phyloP scores from a whole-genome alignment of 2,888 invertebrate genomes.

The Omphaloscelis lunosa region DNA sequence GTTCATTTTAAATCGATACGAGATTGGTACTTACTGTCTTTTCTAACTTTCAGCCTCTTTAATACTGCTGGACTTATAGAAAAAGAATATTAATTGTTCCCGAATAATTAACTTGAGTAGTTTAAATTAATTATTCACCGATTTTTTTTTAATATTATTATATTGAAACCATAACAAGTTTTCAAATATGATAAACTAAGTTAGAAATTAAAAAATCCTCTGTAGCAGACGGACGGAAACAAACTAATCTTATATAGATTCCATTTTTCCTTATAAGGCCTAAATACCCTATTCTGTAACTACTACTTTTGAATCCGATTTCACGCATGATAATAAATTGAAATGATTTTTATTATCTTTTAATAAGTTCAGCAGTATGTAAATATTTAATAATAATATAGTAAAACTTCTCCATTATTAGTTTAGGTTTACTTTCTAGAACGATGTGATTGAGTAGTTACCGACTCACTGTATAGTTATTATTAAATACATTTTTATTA shows the following conservation, averaged over 20 bases:
- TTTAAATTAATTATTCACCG: no score
- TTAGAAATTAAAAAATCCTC: no score
- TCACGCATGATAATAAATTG: no score
- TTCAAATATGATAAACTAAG: no score
- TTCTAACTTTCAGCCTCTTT: conserved; percentile 7
- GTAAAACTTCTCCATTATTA: conserved; percentile 53
- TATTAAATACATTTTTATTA: conserved; percentile 26
- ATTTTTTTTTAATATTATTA: no score
- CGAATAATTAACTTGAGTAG: background rate
- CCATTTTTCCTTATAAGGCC: no score
- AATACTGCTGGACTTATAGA: conserved; percentile 44
- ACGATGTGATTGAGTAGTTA: conserved; percentile 76
- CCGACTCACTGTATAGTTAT: conserved; percentile 68
- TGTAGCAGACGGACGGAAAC: no score
- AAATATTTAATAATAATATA: conserved; percentile 28
- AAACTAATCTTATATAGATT: no score
- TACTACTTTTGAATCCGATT: no score
- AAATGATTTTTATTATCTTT: no score
- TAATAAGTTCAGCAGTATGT: conserved; percentile 42
- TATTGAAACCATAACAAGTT: no score
- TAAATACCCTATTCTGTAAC: no score
- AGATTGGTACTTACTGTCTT: conserved; percentile 28
- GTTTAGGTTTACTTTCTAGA: conserved; percentile 52
- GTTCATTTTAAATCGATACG: conserved; percentile 56
- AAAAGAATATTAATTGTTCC: background rate